Conservation (phyloP, 2,797 vertebrate species). For the Graptemys geographica region DNA sequence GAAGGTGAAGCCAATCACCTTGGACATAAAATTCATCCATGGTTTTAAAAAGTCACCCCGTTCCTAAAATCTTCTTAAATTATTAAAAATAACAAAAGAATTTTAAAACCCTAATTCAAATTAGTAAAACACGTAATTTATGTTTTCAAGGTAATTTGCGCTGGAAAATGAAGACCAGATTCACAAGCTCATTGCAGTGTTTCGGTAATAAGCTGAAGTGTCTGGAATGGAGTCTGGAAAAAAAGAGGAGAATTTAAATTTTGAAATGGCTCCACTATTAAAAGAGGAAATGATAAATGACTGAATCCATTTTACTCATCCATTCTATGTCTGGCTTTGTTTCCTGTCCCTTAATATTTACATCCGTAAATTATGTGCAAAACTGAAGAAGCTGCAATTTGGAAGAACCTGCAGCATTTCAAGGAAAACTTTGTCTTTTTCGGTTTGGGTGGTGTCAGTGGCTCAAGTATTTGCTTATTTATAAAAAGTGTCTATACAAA, state of each 20-base stretch:
- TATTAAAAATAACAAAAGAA: too few relatives aligned
- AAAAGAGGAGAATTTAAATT: not conserved
- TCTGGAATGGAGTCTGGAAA: not conserved
- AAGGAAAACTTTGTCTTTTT: too few relatives aligned
- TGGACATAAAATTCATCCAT: too few relatives aligned
- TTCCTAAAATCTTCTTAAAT: too few relatives aligned
- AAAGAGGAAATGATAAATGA: not conserved
- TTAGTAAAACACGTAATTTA: not conserved
- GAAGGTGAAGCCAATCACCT: too few relatives aligned
- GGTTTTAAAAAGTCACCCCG: too few relatives aligned
- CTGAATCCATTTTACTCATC: not conserved
- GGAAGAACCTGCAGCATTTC: too few relatives aligned
- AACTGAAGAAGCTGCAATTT: too few relatives aligned
- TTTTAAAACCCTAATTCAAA: not conserved
- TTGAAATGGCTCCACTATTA: not conserved
- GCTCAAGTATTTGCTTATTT: too few relatives aligned
- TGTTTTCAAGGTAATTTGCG: constrained; percentile 3
- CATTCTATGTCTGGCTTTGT: not conserved
- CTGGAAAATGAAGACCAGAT: not conserved
- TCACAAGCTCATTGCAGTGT: not conserved
- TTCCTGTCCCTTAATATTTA: not conserved
- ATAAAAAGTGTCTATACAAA: too few relatives aligned
- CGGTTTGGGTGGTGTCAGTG: too few relatives aligned
- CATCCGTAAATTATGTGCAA: not conserved
- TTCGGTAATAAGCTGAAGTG: not conserved